These are phyloP conservation scores for Alauda arvensis DNA, from an alignment of 2,797 vertebrate genomes.

Conservation along the genomic window DNA sequence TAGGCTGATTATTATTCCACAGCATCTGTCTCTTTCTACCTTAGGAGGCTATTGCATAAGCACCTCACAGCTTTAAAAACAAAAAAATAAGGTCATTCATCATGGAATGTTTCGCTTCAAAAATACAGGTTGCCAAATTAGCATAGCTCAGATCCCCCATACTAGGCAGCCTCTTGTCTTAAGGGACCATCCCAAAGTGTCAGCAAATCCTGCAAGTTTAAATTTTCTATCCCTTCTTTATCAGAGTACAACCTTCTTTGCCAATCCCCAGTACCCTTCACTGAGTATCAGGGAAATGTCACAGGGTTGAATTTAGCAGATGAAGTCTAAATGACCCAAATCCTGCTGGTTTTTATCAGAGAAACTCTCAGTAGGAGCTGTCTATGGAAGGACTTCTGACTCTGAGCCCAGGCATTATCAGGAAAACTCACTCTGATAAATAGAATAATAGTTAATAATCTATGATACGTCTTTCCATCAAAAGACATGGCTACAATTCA, in stretches of 20 bases:
- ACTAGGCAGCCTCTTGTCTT: slow-evolving; percentile 26
- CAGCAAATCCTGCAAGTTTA: background rate
- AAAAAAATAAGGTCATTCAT: slow-evolving; percentile 58
- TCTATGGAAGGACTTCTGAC: background rate
- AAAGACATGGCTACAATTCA: background rate
- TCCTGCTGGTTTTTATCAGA: slow-evolving; percentile 9
- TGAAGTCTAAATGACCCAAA: slow-evolving; percentile 19
- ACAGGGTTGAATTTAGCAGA: slow-evolving; percentile 25
- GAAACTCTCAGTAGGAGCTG: slow-evolving; percentile 2
- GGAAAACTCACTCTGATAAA: background rate
- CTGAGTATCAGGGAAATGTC: background rate
- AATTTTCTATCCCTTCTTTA: background rate
- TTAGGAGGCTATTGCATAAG: slow-evolving; percentile 57
- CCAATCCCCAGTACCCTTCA: background rate
- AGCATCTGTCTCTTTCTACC: slow-evolving; percentile 44
- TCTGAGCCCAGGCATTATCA: background rate
- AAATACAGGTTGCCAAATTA: slow-evolving; percentile 53
- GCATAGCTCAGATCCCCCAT: slow-evolving; percentile 51
- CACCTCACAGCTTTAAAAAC: slow-evolving; percentile 43
- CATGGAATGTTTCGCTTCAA: slow-evolving; percentile 51
- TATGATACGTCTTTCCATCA: background rate
- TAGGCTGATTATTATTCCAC: slow-evolving; percentile 37
- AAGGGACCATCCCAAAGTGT: slow-evolving; percentile 20
- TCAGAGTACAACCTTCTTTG: background rate
- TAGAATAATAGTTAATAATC: slow-evolving; percentile 9